phyloP scores from a whole-genome alignment of 2,888 invertebrate species.

The Aporophyla nigra region DNA sequence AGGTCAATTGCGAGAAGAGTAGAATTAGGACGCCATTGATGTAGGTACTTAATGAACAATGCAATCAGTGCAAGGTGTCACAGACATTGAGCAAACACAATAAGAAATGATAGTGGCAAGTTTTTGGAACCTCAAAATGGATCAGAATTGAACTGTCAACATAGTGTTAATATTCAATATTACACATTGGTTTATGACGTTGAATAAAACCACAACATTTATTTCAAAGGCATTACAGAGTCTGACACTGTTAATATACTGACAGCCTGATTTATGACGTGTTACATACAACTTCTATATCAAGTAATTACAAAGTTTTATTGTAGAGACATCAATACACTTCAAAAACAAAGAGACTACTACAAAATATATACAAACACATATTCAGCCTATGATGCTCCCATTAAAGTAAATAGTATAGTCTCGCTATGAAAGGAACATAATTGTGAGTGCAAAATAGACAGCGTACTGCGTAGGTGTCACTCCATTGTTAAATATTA shows the following conservation, averaged over 20 bases:
- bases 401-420: slow-evolving; percentile 17
- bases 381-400: no score
- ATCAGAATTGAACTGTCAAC: background rate
- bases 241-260: background rate
- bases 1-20: slow-evolving; percentile 6
- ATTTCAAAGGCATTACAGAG: slow-evolving; percentile 5
- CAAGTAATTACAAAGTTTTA: background rate
- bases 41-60: background rate
- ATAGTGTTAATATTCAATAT: background rate
- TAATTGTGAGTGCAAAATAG: slow-evolving; percentile 52
- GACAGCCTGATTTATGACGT: background rate
- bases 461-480: slow-evolving; percentile 53
- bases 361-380: background rate
- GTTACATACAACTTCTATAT: background rate
- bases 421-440: slow-evolving; percentile 43
- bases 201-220: background rate
- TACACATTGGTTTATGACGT: background rate
- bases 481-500: slow-evolving; percentile 49
- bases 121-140: background rate
- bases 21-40: background rate
- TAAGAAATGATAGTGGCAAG: background rate
- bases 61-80: background rate
- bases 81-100: background rate
- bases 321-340: slow-evolving; percentile 4
- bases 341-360: slow-evolving; percentile 5